Conservation (phyloP, 2,113 vertebrate genomes). For the Capricornis sumatraensis region DNA sequence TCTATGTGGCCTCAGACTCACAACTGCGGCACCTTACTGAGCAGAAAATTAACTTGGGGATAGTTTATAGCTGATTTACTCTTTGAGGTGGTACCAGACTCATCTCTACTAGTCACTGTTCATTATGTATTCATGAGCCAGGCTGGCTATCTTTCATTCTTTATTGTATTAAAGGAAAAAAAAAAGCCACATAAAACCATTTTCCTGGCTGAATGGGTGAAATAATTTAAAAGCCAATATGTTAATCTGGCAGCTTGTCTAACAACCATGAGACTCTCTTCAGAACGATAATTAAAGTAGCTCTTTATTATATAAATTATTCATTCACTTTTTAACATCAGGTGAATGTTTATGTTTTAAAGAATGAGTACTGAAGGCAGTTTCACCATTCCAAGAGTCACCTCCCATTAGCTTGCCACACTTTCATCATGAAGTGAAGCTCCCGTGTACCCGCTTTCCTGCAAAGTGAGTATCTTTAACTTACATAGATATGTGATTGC, state of each 20-base stretch:
- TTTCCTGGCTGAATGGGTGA: slow-evolving; percentile 61
- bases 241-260: slow-evolving; percentile 60
- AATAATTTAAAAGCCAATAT: slow-evolving; percentile 73
- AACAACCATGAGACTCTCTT: slow-evolving; percentile 53
- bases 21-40: background rate
- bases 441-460: background rate
- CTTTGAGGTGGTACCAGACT: background rate
- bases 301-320: slow-evolving; percentile 48
- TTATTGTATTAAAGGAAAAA: slow-evolving; percentile 34
- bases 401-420: background rate
- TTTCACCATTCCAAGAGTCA: slow-evolving; percentile 12
- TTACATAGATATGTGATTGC: background rate
- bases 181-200: slow-evolving; percentile 45
- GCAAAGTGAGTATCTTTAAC: background rate
- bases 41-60: background rate
- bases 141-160: slow-evolving; percentile 50
- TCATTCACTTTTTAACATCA: slow-evolving; percentile 38
- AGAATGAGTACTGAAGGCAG: background rate
- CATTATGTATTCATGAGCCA: slow-evolving; percentile 59
- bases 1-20: background rate
- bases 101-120: background rate
- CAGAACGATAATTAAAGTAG: slow-evolving; percentile 55
- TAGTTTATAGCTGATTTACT: background rate
- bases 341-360: slow-evolving; percentile 35
- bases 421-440: background rate